Evolutionary conservation across 2,888 invertebrate genomes (phyloP).

Genomic region (Tipula helvola): DNA sequence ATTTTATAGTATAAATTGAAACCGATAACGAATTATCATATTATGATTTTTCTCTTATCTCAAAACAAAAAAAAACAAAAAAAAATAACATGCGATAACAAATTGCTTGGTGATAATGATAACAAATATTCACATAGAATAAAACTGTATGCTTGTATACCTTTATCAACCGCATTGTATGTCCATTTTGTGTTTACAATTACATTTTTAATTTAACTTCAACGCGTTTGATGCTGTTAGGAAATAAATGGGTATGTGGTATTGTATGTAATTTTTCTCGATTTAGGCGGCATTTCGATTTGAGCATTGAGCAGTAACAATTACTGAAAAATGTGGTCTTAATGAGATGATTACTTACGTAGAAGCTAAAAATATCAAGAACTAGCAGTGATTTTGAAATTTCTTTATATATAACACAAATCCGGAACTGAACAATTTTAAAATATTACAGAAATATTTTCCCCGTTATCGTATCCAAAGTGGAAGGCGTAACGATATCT

Average conservation of each 20-base stretch:
- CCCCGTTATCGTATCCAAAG: no score
- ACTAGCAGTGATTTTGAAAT: no score
- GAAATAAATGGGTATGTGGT: neutral
- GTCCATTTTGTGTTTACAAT: neutral
- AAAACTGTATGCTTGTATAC: neutral
- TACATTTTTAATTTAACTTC: neutral
- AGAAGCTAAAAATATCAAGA: no score
- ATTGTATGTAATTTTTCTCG: no score
- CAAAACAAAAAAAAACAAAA: neutral
- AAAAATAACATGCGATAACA: neutral
- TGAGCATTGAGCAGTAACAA: no score
- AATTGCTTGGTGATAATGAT: neutral
- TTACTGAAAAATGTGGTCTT: no score
- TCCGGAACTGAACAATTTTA: no score
- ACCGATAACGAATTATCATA: neutral
- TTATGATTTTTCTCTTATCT: neutral
- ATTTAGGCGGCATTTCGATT: no score
- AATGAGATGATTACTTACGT: no score
- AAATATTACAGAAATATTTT: no score
- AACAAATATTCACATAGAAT: neutral
- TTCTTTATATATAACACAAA: no score
- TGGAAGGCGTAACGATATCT: no score
- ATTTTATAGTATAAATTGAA: neutral
- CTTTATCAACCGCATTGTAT: neutral
- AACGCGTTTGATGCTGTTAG: neutral